Evolutionary conservation across 2,113 vertebrate genomes (phyloP).

Genomic region (Bufo gargarizans): DNA sequence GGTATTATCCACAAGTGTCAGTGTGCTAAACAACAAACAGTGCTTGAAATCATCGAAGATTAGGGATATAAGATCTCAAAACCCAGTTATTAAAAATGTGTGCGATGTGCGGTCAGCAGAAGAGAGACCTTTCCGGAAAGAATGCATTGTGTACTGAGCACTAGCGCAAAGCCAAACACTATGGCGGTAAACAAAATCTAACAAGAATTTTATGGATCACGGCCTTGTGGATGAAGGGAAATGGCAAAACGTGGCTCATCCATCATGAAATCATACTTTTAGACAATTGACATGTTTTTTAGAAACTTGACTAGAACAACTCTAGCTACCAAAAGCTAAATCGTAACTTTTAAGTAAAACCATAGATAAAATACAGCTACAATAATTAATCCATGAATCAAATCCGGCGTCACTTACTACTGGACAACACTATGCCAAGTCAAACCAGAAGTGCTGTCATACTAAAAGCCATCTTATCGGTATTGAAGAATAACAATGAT

Average conservation of each 20-base stretch:
- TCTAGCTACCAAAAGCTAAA: too few relatives aligned
- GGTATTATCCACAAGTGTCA: background rate
- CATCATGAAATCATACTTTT: background rate
- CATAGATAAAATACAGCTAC: too few relatives aligned
- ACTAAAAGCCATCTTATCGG: too few relatives aligned
- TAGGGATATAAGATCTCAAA: conserved; percentile 27
- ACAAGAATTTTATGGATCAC: background rate
- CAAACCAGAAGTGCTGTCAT: too few relatives aligned
- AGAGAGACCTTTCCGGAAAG: background rate
- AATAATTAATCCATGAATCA: too few relatives aligned
- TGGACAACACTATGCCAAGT: too few relatives aligned
- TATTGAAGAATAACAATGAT: too few relatives aligned
- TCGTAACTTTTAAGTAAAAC: too few relatives aligned
- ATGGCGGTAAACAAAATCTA: background rate
- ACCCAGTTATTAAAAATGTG: background rate
- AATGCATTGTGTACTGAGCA: background rate
- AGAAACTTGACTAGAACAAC: too few relatives aligned
- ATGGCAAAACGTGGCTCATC: too few relatives aligned
- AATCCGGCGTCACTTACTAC: too few relatives aligned
- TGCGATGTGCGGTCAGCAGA: background rate
- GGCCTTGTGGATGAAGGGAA: background rate
- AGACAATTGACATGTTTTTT: background rate
- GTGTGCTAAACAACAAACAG: background rate
- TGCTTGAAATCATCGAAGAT: background rate
- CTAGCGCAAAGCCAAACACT: background rate